These are phyloP conservation scores for Odontamblyopus lacepedii DNA, from an alignment of 2,797 vertebrate genomes.

Conservation along the genomic window DNA sequence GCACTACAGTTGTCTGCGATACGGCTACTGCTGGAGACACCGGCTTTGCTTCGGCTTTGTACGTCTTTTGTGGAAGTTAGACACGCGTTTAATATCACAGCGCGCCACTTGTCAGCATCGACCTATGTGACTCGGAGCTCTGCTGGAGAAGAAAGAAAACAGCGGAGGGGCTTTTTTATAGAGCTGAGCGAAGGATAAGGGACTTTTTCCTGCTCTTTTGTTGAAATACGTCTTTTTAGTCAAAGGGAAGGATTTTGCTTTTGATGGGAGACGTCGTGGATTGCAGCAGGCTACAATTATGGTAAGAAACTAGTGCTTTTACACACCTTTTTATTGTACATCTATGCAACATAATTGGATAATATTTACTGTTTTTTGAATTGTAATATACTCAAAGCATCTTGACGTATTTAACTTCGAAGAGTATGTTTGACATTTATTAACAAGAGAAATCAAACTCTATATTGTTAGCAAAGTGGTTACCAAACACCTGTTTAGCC, in stretches of 20 bases:
- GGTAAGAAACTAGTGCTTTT: slow-evolving; percentile 48
- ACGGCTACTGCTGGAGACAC: background rate
- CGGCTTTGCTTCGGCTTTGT: slow-evolving; percentile 1
- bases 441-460: background rate
- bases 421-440: background rate
- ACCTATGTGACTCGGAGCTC: slow-evolving; percentile 18
- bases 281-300: slow-evolving; percentile 21
- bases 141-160: slow-evolving; percentile 13
- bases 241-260: slow-evolving; percentile 11
- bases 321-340: background rate
- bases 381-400: background rate
- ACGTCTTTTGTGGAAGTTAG: slow-evolving; percentile 49
- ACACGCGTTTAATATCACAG: slow-evolving; percentile 21
- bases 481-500: background rate
- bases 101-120: background rate
- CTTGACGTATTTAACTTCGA: background rate
- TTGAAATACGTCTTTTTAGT: background rate
- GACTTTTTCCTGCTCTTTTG: slow-evolving; percentile 3
- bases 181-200: slow-evolving; percentile 1
- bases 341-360: background rate
- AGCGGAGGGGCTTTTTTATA: slow-evolving; percentile 11
- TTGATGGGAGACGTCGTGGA: slow-evolving; percentile 28
- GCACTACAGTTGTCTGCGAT: slow-evolving; percentile 13
- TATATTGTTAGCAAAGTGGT: background rate
- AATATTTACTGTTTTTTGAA: background rate